phyloP scores from a whole-genome alignment of 23 tunicate genomes.

The Oikopleura dioica region DNA sequence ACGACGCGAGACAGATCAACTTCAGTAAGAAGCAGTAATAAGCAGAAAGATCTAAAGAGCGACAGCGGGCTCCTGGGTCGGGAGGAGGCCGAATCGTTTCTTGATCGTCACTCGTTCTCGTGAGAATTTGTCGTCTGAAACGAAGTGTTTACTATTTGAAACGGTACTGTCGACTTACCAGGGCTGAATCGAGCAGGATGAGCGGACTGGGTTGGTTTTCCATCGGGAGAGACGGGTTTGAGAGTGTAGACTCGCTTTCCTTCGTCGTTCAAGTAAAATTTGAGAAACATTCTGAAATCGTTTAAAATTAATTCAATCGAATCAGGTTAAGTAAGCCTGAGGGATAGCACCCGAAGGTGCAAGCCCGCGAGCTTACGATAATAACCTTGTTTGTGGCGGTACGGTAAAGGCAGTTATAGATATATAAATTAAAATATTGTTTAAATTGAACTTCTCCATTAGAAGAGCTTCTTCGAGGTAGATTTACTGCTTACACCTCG shows the following conservation, averaged over 20 bases:
- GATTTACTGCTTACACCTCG: too few species aligned
- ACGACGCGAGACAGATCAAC: not conserved
- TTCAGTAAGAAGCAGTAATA: not conserved
- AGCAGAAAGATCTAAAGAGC: not conserved
- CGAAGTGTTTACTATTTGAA: not conserved
- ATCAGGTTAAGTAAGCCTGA: too few species aligned
- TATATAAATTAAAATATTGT: too few species aligned
- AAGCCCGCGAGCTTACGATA: too few species aligned
- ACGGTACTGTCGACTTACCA: not conserved
- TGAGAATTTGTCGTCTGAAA: slow-evolving; percentile 61
- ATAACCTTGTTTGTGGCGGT: too few species aligned
- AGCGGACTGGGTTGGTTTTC: slow-evolving; percentile 42
- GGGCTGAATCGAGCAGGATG: slow-evolving; percentile 61
- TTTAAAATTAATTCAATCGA: too few species aligned
- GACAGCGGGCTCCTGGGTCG: slow-evolving; percentile 25
- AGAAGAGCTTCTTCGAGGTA: too few species aligned
- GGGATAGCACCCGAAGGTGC: too few species aligned
- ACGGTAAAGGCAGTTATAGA: too few species aligned
- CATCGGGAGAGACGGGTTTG: slow-evolving; percentile 23
- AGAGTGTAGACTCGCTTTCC: slow-evolving; percentile 68
- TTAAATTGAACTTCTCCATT: too few species aligned
- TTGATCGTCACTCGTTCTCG: slow-evolving; percentile 44
- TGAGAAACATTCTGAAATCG: slow-evolving; percentile 26
- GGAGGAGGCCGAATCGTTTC: slow-evolving; percentile 47
- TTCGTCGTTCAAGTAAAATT: slow-evolving; percentile 34